A percentile compares a stretch with the other conserved stretches of the same genome.
Evolutionary conservation across 2,113 vertebrate species (phyloP).

Genomic region (Coptodon bakossiorum): DNA sequence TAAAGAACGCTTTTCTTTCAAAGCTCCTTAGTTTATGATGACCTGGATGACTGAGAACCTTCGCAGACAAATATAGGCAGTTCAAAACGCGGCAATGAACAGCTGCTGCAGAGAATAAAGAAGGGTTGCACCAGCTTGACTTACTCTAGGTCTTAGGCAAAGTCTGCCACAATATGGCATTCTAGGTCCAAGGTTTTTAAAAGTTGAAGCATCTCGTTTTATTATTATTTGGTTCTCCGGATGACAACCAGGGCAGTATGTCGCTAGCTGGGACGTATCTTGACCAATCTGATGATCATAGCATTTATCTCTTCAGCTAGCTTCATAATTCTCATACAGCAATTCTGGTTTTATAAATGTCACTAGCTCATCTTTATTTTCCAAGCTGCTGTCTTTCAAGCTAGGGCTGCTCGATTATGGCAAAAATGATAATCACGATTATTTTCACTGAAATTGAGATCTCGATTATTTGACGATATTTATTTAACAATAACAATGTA

Average conservation of each 20-base stretch:
- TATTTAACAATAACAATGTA: too few species aligned
- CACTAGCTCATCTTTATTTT: not conserved
- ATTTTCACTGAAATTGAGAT: too few species aligned
- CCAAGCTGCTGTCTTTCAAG: not conserved
- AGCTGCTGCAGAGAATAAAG: not conserved
- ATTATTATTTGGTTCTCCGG: not conserved
- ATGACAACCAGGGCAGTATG: not conserved
- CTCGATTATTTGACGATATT: too few species aligned
- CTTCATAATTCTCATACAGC: not conserved
- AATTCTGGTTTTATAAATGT: not conserved
- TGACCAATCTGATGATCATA: not conserved
- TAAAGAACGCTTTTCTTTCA: not conserved
- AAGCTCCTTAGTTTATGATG: not conserved
- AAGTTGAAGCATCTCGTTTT: not conserved
- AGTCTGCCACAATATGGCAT: not conserved
- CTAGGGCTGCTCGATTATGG: too few species aligned
- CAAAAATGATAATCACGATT: too few species aligned
- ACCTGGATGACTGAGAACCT: not conserved
- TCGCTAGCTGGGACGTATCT: not conserved
- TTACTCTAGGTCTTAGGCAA: not conserved
- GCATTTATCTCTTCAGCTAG: not conserved
- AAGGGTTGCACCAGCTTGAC: not conserved
- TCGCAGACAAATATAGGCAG: not conserved
- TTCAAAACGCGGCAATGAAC: not conserved
- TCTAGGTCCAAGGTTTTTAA: not conserved